Evolutionary conservation across 2,888 invertebrate genomes (phyloP), one percentile per base, ranked within the genome.

Genomic region (Diabrotica balteata): DNA sequence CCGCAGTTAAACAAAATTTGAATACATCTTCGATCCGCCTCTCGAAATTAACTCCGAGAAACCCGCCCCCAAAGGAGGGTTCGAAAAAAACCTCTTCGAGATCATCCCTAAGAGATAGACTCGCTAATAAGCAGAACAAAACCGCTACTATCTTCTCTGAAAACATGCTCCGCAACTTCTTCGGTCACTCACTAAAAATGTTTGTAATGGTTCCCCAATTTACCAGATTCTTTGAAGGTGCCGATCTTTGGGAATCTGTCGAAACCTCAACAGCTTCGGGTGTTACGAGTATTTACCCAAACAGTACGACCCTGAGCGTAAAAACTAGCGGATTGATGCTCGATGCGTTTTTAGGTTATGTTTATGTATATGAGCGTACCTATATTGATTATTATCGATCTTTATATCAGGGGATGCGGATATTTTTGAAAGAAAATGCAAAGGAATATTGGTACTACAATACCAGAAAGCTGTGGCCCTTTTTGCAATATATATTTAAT

Each of bases 141-240:
- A 80, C 78, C 76, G 73, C 76, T 81, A 81, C 80, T 81, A 80
- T 72, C 78, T 73, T 71, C 71, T 73, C 79, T 81, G 75, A 81
- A 81, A 81, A 81, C 79, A 77, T 81, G 68, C 75, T 69, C 67
- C 74, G 70, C 73, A 73, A 68, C 69, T 72, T 70, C 72, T 65
- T 60, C 49, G 55, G 74, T 68, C 77, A 69, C 75, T 78, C 77
- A 78, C 77, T 74, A 79, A 80, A 80, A 80, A 78, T 79, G 80
- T 81, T 79, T 80, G 81, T 81, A 81, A 81, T 81, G 81, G 79
- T 81, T 79, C 77, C 78, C 77, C 80, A 81, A 82, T 80, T 81
- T 80, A 81, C 79, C 77, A 73, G 79, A 77, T 77, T 78, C 78
- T 76, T 77, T 76, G 63, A 72, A 59, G 66, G 66, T 68, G 69